Percentiles rank a stretch among this genome's conserved stretches.
Evolutionary conservation across 2,888 invertebrate genomes (phyloP).

Genomic region (Plebejus argus): DNA sequence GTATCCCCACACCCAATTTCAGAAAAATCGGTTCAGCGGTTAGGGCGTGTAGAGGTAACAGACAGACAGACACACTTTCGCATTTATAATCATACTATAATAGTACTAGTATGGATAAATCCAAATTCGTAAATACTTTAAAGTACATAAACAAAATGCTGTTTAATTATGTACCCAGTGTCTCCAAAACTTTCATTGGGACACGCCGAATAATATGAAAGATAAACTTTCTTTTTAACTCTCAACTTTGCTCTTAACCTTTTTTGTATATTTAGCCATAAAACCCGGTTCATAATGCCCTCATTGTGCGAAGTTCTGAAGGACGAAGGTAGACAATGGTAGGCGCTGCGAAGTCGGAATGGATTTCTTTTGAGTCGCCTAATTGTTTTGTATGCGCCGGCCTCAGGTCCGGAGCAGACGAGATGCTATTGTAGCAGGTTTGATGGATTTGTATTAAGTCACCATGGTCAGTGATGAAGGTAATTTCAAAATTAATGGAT

Average conservation of each 20-base stretch:
- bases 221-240: constrained; percentile 1
- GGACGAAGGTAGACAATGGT: constrained; percentile 55
- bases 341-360: constrained; percentile 46
- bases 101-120: too few species aligned
- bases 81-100: too few species aligned
- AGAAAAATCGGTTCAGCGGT: too few species aligned
- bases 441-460: neutral
- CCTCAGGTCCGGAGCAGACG: neutral
- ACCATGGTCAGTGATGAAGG: too few species aligned
- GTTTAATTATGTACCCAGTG: neutral
- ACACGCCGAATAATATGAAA: neutral
- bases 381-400: constrained; percentile 53
- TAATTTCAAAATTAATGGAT: too few species aligned
- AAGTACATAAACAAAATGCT: too few species aligned
- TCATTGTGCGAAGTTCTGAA: constrained; percentile 37
- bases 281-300: constrained; percentile 3
- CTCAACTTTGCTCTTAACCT: constrained; percentile 13
- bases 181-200: neutral
- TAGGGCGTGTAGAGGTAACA: too few species aligned
- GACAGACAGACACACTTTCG: too few species aligned
- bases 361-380: constrained; percentile 59
- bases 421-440: neutral
- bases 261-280: constrained; percentile 28
- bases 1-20: too few species aligned
- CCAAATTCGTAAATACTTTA: too few species aligned